Evolutionary conservation across 1,140 invertebrate genomes (phyloP), one percentile per base, ranked within the genome.

Genomic region (Pseudomyrmex gracilis): DNA sequence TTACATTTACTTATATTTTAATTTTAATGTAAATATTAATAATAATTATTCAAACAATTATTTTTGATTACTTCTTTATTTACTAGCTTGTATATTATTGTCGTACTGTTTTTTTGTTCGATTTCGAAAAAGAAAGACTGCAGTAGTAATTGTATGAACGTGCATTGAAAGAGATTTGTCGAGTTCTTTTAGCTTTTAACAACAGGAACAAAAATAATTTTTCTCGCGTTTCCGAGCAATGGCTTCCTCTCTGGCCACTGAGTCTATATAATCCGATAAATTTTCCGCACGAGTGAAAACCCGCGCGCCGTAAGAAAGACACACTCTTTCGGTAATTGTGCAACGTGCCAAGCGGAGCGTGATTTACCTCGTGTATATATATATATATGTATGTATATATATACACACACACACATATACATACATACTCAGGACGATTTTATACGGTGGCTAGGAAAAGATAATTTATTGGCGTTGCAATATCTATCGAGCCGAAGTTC

Each of bases 381-480:
- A 34, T 34, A 34, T 34, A 4, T 34, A 2, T 7, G 5, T 34
- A 0, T 34, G 7, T 1, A 34, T 34, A 34, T 34, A 34, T 34
- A 34, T 34, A 34, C 34, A 34, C 24, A 24, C 34, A 34, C 34
- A 34, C 1, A 34, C 5, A 34, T 5, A 34, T 5, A 34, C 34
- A 34, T 34, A n/a, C n/a, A 71, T 66, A 43, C 76, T 34, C 43
- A 22, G 63, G 66, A 53, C 53, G 66, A 80, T 71, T 80, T 80
- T 71, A 80, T 70, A 80, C 22, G 66, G 66, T 22, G 53, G 64
- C 53, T 57, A 70, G 67, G 51, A 66, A 45, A 80, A 80, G 76
- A 80, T 80, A 71, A 80, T 80, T 80, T 80, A 80, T 80, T 70
- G 76, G 53, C 76, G 76, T 80, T 80, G 76, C 76, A 80, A 80